Evolutionary conservation across 1,140 invertebrate genomes (phyloP), one percentile per base, ranked within the genome.

Genomic region (Drosophila setifemur): DNA sequence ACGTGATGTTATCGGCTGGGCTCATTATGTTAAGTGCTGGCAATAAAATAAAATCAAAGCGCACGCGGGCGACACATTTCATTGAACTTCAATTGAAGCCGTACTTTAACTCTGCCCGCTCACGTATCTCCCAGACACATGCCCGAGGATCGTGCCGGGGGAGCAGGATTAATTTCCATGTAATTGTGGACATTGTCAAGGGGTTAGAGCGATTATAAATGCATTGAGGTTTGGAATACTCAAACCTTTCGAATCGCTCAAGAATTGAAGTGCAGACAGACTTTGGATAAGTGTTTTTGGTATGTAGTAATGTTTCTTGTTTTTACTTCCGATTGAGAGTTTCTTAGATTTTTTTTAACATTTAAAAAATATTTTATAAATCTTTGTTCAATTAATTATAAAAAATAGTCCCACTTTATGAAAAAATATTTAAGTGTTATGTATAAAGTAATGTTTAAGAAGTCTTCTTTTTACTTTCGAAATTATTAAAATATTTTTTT

Each of bases 21-120:
- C 81, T 85, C 81, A 85, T 85, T 85, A 85, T 86, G 81, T 81
- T 85, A 86, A 85, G 76, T 86, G 72, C 81, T 69, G 76, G 81
- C 81, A 85, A 85, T 85, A 85, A 85, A 85, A 85, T 85, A 85
- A 85, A 85, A 85, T 85, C 75, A 81, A 86, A 81, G 75, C 75
- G 69, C 73, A 53, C 60, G 44, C 31, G 45, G 60, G 50, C 75
- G 66, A 79, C 75, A 75, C 71, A 76, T 57, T 58, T 81, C 71
- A 83, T 83, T 50, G 71, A 73, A 81, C 81, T 79, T 87, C 81
- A 87, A 85, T 86, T 86, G 81, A 81, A 76, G 75, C 72, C 68
- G 81, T 81, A 28, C 57, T 31, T 39, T 40, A 52, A 25, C 21
- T 35, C 52, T 12, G 25, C 28, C 23, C 53, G 14, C 50, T 76